A percentile compares a stretch with the other conserved stretches of the same genome.
phyloP scores from a whole-genome alignment of 2,797 vertebrate genomes.

The Fistularia tabacaria region DNA sequence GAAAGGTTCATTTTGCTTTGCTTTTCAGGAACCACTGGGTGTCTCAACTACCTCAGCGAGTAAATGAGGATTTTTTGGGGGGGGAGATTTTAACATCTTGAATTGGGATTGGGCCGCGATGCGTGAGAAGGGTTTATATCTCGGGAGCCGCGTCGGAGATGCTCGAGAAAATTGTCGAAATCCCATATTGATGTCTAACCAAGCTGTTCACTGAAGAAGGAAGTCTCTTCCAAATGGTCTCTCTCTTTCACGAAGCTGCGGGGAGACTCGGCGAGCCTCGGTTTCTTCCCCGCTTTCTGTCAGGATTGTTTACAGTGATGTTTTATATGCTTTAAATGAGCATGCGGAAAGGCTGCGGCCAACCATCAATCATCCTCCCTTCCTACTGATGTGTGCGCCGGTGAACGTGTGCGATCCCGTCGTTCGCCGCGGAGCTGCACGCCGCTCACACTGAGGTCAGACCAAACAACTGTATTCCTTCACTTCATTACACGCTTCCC shows the following conservation, averaged over 20 bases:
- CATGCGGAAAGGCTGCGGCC: constrained; percentile 26
- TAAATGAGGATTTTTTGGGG: too few species aligned
- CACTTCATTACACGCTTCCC: constrained; percentile 77
- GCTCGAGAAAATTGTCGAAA: not conserved
- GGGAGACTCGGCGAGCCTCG: not conserved
- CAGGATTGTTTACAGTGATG: constrained; percentile 36
- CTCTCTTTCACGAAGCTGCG: not conserved
- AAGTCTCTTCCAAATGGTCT: not conserved
- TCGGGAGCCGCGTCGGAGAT: too few species aligned
- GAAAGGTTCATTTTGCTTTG: too few species aligned
- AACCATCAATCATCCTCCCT: constrained; percentile 52
- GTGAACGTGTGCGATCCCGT: constrained; percentile 32
- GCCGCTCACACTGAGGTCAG: constrained; percentile 48
- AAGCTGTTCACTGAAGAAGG: too few species aligned
- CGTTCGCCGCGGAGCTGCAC: constrained; percentile 7
- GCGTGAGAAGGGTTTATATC: too few species aligned
- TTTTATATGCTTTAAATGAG: constrained; percentile 41
- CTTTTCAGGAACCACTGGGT: too few species aligned
- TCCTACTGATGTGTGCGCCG: constrained; percentile 29
- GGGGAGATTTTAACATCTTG: too few species aligned
- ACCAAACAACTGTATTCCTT: constrained; percentile 62
- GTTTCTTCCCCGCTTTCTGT: constrained; percentile 17
- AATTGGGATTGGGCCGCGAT: too few species aligned
- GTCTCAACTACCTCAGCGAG: too few species aligned
- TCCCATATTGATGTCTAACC: not conserved